A percentile compares a stretch with the other conserved stretches of the same genome.
Evolutionary conservation across 2,888 invertebrate genomes (phyloP).

Genomic region (Fabriciana adippe): DNA sequence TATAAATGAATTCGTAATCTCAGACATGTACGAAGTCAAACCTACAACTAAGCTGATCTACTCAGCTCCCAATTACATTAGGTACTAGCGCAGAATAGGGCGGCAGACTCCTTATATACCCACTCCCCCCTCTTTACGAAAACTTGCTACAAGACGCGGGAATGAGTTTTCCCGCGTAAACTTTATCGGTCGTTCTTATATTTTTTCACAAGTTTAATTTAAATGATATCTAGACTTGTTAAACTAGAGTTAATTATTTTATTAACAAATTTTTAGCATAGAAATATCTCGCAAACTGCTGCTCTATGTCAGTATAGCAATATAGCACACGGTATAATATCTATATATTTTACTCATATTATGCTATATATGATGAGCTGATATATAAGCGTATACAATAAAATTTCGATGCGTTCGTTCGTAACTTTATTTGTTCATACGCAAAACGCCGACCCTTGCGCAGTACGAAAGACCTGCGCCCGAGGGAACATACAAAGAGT

Average conservation of each 20-base stretch:
- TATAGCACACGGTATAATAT: background rate
- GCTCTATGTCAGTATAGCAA: too few species aligned
- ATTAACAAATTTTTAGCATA: background rate
- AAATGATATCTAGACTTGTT: slow-evolving; percentile 26
- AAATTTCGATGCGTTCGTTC: background rate
- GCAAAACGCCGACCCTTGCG: slow-evolving; percentile 14
- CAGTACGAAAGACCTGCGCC: slow-evolving; percentile 48
- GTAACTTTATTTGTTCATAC: background rate
- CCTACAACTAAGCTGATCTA: slow-evolving; percentile 53
- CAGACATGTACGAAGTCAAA: slow-evolving; percentile 47
- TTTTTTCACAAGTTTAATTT: slow-evolving; percentile 58
- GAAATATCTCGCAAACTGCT: background rate
- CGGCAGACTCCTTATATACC: slow-evolving; percentile 54
- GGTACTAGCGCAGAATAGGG: slow-evolving; percentile 52
- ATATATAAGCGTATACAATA: background rate
- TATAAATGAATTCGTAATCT: slow-evolving; percentile 39
- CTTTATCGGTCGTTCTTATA: slow-evolving; percentile 60
- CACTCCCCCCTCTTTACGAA: slow-evolving; percentile 53
- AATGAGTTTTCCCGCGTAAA: slow-evolving; percentile 77
- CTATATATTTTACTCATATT: background rate
- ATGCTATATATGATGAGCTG: background rate
- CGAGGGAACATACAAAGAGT: slow-evolving; percentile 70
- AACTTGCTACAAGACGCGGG: slow-evolving; percentile 76
- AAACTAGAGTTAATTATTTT: background rate
- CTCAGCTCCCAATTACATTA: slow-evolving; percentile 62